Evolutionary conservation across 2,113 vertebrate genomes (phyloP).

Genomic region (Xiphias gladius): DNA sequence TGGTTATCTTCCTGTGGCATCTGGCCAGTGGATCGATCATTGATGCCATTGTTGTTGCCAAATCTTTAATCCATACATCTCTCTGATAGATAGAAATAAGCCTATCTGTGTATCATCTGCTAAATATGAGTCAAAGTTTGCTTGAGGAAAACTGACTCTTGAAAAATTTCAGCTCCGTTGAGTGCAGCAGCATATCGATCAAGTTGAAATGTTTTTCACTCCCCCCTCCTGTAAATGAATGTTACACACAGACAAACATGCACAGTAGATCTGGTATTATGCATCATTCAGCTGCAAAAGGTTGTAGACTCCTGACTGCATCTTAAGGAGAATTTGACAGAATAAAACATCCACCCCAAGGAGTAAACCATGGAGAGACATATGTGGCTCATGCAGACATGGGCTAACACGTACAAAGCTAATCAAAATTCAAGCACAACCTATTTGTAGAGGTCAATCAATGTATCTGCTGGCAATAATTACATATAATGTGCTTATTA

Average conservation of each 20-base stretch:
- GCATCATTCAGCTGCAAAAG: constrained; percentile 20
- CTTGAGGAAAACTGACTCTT: constrained; percentile 10
- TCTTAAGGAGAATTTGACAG: constrained; percentile 43
- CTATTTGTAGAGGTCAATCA: constrained; percentile 37
- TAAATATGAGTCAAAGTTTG: constrained; percentile 1
- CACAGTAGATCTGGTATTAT: constrained; percentile 9
- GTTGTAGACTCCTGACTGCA: constrained; percentile 30
- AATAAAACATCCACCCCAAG: constrained; percentile 29
- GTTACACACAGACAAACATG: neutral
- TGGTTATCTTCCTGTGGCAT: neutral
- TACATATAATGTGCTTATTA: constrained; percentile 29
- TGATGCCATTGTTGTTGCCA: neutral
- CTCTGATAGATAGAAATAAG: constrained; percentile 1
- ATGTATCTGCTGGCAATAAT: constrained; percentile 38
- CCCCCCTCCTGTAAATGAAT: constrained; percentile 33
- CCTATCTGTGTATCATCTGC: neutral
- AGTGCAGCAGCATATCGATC: constrained; percentile 37
- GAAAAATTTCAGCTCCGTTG: constrained; percentile 11
- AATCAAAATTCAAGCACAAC: constrained; percentile 16
- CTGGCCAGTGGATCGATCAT: neutral
- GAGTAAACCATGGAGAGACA: constrained; percentile 40
- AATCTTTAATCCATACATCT: neutral
- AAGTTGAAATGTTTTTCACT: constrained; percentile 26
- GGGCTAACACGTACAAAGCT: neutral
- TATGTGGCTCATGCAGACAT: neutral